Conservation (phyloP, 2,797 vertebrate genomes). For the Xyrichtys novacula region DNA sequence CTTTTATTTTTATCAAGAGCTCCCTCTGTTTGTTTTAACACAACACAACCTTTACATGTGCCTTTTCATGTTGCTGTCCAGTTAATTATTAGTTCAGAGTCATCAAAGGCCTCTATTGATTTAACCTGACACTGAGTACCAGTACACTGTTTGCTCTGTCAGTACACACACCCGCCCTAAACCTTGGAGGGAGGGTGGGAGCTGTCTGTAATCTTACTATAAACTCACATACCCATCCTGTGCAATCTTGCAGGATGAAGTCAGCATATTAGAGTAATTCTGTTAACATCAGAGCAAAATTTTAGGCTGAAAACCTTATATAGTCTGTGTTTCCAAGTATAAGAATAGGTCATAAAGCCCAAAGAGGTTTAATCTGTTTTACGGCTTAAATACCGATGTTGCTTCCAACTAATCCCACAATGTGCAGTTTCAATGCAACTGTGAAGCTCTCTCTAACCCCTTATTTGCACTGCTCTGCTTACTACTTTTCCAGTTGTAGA, state of each 20-base stretch:
- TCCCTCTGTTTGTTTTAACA: background rate
- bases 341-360: too few relatives aligned
- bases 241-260: background rate
- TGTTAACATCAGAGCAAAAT: background rate
- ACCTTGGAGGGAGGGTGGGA: too few relatives aligned
- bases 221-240: background rate
- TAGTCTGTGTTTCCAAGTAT: too few relatives aligned
- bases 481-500: too few relatives aligned
- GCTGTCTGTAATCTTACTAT: background rate
- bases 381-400: too few relatives aligned
- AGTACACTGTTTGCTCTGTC: constrained; percentile 20
- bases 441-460: too few relatives aligned
- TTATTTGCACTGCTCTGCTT: too few relatives aligned
- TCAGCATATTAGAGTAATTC: background rate
- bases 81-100: constrained; percentile 39
- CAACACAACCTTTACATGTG: background rate
- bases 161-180: background rate
- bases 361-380: too few relatives aligned
- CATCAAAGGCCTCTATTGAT: constrained; percentile 30
- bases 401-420: too few relatives aligned
- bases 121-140: background rate
- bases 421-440: too few relatives aligned
- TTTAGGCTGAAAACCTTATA: background rate
- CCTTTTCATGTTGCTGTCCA: background rate
- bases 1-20: too few relatives aligned